Evolutionary conservation across 2,113 vertebrate species (phyloP).

Genomic region (zebrafish (Danio rerio)): DNA sequence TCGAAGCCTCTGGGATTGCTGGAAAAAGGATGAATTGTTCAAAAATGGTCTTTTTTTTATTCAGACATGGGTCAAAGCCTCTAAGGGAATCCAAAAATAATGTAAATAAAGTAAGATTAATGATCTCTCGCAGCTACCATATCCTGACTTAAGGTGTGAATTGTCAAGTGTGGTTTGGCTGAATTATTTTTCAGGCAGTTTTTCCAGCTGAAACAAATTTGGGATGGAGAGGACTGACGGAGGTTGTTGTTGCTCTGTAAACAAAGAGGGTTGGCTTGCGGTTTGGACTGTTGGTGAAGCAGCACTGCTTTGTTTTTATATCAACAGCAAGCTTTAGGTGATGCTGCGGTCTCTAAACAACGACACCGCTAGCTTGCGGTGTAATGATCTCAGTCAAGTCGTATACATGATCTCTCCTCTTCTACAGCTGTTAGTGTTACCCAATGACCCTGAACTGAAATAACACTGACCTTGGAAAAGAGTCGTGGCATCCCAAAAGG

Average conservation of each 20-base stretch:
- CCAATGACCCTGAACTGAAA: conserved; percentile 36
- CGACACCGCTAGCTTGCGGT: conserved; percentile 18
- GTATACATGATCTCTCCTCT: conserved; percentile 26
- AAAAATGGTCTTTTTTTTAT: conserved; percentile 2
- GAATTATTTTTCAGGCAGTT: conserved; percentile 20
- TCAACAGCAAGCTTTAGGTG: conserved; percentile 68
- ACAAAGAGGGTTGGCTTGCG: conserved; percentile 60
- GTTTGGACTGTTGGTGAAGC: conserved; percentile 58
- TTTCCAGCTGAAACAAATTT: conserved; percentile 52
- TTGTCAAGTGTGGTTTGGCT: conserved; percentile 2
- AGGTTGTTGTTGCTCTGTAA: conserved; percentile 70
- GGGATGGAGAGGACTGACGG: conserved; percentile 43
- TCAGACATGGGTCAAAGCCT: conserved; percentile 25
- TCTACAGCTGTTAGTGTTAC: conserved; percentile 33
- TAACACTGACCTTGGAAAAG: conserved; percentile 14
- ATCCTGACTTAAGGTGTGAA: conserved; percentile 19
- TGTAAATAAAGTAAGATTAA: conserved; percentile 47
- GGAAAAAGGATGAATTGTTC: background rate
- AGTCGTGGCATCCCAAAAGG: background rate
- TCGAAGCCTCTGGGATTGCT: conserved; percentile 16
- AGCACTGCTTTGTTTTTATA: conserved; percentile 69
- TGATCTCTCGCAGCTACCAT: background rate
- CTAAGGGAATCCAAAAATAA: conserved; percentile 6
- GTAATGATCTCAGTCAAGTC: conserved; percentile 37
- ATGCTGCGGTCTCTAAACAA: conserved; percentile 50